A percentile compares a stretch with the other conserved stretches of the same genome.
Conservation (phyloP, 2,113 vertebrate genomes). For the mouse (Mus musculus) region GRCm39 chr8:103610501-103611000, state of each 20-base stretch:
- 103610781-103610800: not conserved
- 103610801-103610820: not conserved
- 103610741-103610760: not conserved
- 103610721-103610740: not conserved
- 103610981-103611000: not conserved
- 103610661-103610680: not conserved
- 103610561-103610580: not conserved
- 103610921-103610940: not conserved
- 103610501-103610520: not conserved
- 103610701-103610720: not conserved
- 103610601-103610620: no score
- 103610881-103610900: not conserved
- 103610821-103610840: not conserved
- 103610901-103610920: rapidly evolving
- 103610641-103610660: not conserved
- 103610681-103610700: not conserved
- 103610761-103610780: not conserved
- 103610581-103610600: not conserved
- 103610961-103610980: not conserved
- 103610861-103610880: not conserved
- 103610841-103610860: not conserved
- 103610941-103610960: not conserved
- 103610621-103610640: not conserved
- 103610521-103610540: rapidly evolving
- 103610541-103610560: not conserved